Conservation (phyloP, 1,140 invertebrate species). For the Lepidurus apus region DNA sequence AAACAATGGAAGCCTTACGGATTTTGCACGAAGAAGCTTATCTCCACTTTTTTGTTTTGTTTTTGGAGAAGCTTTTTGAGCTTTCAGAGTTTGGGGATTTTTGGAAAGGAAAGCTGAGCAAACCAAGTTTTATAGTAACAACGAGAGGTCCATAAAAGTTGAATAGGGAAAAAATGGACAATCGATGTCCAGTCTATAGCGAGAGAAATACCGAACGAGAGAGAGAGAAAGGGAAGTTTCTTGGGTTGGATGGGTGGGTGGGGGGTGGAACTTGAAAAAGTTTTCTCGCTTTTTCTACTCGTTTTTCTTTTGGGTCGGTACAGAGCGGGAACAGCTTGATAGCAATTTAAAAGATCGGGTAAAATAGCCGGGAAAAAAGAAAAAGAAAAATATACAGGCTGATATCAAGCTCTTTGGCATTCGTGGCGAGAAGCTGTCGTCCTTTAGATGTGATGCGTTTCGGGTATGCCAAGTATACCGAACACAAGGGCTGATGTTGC, state of each 20-base stretch:
- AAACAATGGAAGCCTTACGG: constrained; percentile 2
- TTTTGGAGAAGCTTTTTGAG: background rate
- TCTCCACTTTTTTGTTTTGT: background rate
- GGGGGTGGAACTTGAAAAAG: background rate
- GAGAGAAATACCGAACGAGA: background rate
- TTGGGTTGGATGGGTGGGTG: background rate
- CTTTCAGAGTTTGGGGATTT: background rate
- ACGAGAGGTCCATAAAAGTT: constrained; percentile 19
- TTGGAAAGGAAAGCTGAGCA: background rate
- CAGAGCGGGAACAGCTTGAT: background rate
- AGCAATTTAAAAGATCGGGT: background rate
- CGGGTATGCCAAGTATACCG: constrained; percentile 1
- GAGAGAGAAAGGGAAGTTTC: background rate
- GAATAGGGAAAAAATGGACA: constrained; percentile 13
- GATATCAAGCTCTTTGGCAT: constrained; percentile 9
- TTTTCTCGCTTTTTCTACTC: background rate
- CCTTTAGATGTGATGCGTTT: constrained; percentile 4
- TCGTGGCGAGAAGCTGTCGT: constrained; percentile 1
- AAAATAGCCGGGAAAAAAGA: background rate
- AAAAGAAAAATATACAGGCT: background rate
- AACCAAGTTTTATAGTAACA: background rate
- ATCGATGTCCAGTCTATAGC: constrained; percentile 5
- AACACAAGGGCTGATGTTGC: background rate
- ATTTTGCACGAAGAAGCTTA: background rate
- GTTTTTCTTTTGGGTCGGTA: background rate